phyloP scores from a whole-genome alignment of 2,888 invertebrate genomes.

The Ischnus inquisitorius region DNA sequence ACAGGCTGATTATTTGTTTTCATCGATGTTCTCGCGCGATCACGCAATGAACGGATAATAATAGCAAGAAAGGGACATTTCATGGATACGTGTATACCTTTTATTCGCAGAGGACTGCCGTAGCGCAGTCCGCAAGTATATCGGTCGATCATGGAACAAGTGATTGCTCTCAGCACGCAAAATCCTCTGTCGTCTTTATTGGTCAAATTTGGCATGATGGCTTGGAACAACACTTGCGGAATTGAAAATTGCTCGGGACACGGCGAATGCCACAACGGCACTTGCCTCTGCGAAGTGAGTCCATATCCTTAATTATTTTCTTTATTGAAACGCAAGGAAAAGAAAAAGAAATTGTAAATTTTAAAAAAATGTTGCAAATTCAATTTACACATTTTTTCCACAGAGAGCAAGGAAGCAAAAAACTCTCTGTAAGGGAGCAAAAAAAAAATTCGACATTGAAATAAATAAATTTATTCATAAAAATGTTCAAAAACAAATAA shows the following conservation, averaged over 20 bases:
- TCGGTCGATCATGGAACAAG: slow-evolving; percentile 83
- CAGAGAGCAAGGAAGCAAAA: too few species aligned
- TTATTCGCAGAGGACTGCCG: slow-evolving; percentile 76
- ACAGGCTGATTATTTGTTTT: not conserved
- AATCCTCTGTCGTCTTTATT: slow-evolving; percentile 84
- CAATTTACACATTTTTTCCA: too few species aligned
- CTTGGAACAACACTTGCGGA: slow-evolving; percentile 87
- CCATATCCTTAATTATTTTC: too few species aligned
- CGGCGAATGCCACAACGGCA: slow-evolving; percentile 96
- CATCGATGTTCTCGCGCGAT: not conserved
- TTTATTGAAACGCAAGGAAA: too few species aligned
- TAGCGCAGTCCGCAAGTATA: slow-evolving; percentile 76
- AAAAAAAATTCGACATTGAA: too few species aligned
- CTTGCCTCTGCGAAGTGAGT: slow-evolving; percentile 95
- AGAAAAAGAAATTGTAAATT: too few species aligned
- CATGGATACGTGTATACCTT: not conserved
- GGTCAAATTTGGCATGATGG: slow-evolving; percentile 84
- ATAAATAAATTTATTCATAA: too few species aligned
- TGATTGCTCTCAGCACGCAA: slow-evolving; percentile 84
- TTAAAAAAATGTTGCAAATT: too few species aligned
- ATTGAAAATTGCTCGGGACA: slow-evolving; percentile 94
- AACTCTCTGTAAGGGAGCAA: too few species aligned
- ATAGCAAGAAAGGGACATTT: not conserved
- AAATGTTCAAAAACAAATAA: too few species aligned
- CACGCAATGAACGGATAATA: not conserved